Conservation (phyloP, 2,113 vertebrate genomes). For the Rhinolophus ferrumequinum region DNA sequence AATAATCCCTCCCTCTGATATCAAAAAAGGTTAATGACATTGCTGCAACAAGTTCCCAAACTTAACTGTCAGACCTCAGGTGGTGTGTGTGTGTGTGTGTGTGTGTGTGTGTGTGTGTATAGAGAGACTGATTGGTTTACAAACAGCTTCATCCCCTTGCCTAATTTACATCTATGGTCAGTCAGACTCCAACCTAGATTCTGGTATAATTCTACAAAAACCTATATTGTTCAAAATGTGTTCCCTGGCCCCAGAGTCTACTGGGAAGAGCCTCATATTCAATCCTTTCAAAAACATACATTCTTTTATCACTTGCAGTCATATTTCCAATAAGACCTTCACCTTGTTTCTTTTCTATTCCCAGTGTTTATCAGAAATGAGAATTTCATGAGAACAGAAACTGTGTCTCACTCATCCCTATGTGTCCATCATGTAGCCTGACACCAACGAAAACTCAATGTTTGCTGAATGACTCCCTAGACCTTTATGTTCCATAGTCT, state of each 20-base stretch:
- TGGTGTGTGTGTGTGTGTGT: too few relatives aligned
- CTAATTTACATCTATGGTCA: conserved; percentile 19
- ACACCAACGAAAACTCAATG: neutral
- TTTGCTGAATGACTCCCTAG: neutral
- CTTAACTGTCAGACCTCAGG: too few relatives aligned
- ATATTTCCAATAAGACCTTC: neutral
- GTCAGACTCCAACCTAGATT: neutral
- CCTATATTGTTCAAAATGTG: neutral
- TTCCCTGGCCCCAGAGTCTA: neutral
- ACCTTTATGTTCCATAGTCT: neutral
- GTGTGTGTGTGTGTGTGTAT: too few relatives aligned
- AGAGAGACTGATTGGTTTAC: neutral
- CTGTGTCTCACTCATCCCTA: neutral
- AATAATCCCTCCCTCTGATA: too few relatives aligned
- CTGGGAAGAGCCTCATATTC: neutral
- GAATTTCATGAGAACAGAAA: neutral
- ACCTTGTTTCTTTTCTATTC: neutral
- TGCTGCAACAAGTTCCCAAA: too few relatives aligned
- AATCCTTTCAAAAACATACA: neutral
- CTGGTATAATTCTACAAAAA: neutral
- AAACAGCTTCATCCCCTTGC: neutral
- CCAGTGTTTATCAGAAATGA: neutral
- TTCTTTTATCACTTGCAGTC: neutral
- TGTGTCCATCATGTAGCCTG: neutral
- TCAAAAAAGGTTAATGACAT: too few relatives aligned